These are phyloP conservation scores for Isotomurus palustris DNA, from an alignment of 2,888 invertebrate genomes.

Conservation along the genomic window DNA sequence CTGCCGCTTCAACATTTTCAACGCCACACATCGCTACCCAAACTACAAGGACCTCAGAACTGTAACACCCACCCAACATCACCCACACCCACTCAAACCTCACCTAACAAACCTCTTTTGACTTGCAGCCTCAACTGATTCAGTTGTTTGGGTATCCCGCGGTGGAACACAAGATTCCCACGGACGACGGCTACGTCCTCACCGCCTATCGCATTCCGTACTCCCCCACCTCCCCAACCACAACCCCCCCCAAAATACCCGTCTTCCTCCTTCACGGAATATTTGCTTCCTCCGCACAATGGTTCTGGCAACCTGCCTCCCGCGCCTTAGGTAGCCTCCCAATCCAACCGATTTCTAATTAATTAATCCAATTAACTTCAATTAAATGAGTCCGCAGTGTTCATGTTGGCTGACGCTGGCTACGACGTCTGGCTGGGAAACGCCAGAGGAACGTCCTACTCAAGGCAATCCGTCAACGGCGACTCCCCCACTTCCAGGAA, in stretches of 20 bases:
- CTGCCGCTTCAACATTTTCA: too few relatives aligned
- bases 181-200: neutral
- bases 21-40: too few relatives aligned
- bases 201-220: neutral
- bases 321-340: neutral
- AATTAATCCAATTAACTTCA: neutral
- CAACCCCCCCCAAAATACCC: neutral
- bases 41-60: neutral
- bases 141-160: neutral
- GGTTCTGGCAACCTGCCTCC: neutral
- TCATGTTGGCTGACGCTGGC: constrained; percentile 11
- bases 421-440: constrained; percentile 11
- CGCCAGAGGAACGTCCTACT: neutral
- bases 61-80: neutral
- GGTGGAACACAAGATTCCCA: neutral
- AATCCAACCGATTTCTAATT: neutral
- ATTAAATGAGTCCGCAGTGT: neutral
- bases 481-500: too few relatives aligned
- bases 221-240: neutral
- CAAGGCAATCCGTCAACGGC: neutral
- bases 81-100: too few relatives aligned
- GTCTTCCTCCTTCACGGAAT: neutral
- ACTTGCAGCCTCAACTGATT: neutral
- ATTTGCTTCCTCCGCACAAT: neutral
- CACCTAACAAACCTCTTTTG: neutral